These are phyloP conservation scores for Aptenodytes patagonicus DNA, from an alignment of 2,113 vertebrate genomes.

Conservation along the genomic window DNA sequence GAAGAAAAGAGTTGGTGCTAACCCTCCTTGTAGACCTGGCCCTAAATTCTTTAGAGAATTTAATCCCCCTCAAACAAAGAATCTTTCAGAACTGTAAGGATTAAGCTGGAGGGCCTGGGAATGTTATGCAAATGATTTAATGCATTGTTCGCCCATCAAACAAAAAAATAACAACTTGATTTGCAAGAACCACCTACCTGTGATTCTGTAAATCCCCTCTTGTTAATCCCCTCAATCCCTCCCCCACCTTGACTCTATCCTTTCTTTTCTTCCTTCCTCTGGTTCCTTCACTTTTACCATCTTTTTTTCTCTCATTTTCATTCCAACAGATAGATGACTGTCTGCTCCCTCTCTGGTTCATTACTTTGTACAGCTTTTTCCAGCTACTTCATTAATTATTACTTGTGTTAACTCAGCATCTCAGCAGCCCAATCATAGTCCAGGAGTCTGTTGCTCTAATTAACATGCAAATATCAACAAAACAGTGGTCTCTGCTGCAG, in stretches of 20 bases:
- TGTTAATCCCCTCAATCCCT: not conserved
- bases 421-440: not conserved
- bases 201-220: not conserved
- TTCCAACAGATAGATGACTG: not conserved
- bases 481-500: not conserved
- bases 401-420: not conserved
- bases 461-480: not conserved
- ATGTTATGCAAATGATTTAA: slow-evolving; percentile 26
- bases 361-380: not conserved
- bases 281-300: not conserved
- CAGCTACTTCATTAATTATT: not conserved
- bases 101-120: not conserved
- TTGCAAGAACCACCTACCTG: slow-evolving; percentile 3
- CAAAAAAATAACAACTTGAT: not conserved
- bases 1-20: not conserved
- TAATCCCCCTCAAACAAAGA: not conserved
- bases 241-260: not conserved
- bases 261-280: not conserved
- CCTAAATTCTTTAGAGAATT: not conserved
- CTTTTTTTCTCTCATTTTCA: not conserved
- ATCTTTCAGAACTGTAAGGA: not conserved
- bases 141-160: not conserved
- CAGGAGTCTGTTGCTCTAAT: not conserved
- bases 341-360: not conserved
- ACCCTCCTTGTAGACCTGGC: not conserved